phyloP scores from a whole-genome alignment of 2,797 vertebrate species.

The Setipinna tenuifilis region DNA sequence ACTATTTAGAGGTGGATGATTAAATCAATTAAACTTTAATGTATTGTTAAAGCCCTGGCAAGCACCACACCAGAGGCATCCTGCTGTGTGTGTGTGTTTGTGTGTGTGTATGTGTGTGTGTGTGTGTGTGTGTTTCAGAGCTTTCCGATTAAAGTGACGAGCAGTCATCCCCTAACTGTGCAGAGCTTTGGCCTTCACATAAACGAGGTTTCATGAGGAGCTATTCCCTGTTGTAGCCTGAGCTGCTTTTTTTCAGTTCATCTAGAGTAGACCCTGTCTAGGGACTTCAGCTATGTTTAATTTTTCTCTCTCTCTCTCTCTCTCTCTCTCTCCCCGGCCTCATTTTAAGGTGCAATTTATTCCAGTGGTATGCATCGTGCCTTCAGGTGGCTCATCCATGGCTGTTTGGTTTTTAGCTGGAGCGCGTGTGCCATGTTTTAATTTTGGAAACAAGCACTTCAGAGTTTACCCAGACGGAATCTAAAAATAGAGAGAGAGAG shows the following conservation, averaged over 20 bases:
- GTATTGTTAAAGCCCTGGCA: slow-evolving; percentile 44
- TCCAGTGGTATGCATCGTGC: neutral
- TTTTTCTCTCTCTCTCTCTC: no score
- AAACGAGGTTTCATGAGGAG: neutral
- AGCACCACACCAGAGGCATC: slow-evolving; percentile 27
- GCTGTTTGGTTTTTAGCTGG: neutral
- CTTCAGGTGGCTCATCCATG: neutral
- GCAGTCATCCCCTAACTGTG: neutral
- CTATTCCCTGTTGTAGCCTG: neutral
- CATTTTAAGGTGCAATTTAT: slow-evolving; percentile 1
- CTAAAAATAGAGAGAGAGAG: neutral
- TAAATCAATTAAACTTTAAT: slow-evolving; percentile 51
- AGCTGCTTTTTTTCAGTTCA: neutral
- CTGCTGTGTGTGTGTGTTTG: slow-evolving; percentile 25
- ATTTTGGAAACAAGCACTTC: neutral
- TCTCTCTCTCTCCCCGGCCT: neutral
- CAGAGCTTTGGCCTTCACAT: neutral
- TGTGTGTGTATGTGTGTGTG: slow-evolving; percentile 15
- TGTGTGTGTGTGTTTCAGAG: slow-evolving; percentile 2
- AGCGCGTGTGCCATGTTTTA: neutral
- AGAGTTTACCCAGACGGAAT: neutral
- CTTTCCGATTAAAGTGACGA: neutral
- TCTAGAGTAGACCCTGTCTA: neutral
- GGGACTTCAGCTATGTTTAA: neutral
- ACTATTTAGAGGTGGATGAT: slow-evolving; percentile 46